Evolutionary conservation across 2,797 vertebrate species (phyloP), one percentile per base, ranked within the genome.

Genomic region (Ceryle rudis): DNA sequence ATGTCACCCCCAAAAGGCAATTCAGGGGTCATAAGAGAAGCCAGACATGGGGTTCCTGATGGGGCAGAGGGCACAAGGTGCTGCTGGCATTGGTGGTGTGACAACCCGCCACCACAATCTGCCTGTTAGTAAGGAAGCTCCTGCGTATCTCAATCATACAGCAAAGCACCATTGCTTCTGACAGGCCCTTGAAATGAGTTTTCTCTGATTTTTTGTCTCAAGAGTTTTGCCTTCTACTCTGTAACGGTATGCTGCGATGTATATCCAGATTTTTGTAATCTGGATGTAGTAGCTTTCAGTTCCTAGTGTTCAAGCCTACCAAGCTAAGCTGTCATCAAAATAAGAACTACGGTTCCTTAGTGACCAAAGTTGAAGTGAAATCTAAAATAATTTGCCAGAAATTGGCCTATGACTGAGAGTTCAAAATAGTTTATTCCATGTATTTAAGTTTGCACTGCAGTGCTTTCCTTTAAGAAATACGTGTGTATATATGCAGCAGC

Each of bases 381-480:
- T 79, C 42, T 58, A 60, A 91, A 93, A 86, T 72, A 29, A 33
- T 17, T 19, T 77, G 7, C 60, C 33, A 47, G 31, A 80, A 86
- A 84, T 61, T 70, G 47, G 5, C 64, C 44, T 81, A 0, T 60
- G 51, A 35, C 29, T 90, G 51, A 78, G 86, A 82, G 14, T 60
- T 81, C 47, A 54, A 17, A 90, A 42, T 49, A 11, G 81, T 78
- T 73, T 84, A 23, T 37, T 70, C 37, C 9, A 11, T 31, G 25
- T 39, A 8, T 28, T 2, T 19, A 72, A 60, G 78, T 95, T 96
- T 93, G 37, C 93, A 82, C 14, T 96, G 94, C 92, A 92, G 96
- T 96, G 90, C 21, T 95, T 80, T 96, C 83, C 86, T 95, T 71
- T n/a, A 73, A 89, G 77, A 73, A 74, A 44, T 88, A 3, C 11